Conservation (phyloP, 2,113 vertebrate species). For the Spheniscus mendiculus region DNA sequence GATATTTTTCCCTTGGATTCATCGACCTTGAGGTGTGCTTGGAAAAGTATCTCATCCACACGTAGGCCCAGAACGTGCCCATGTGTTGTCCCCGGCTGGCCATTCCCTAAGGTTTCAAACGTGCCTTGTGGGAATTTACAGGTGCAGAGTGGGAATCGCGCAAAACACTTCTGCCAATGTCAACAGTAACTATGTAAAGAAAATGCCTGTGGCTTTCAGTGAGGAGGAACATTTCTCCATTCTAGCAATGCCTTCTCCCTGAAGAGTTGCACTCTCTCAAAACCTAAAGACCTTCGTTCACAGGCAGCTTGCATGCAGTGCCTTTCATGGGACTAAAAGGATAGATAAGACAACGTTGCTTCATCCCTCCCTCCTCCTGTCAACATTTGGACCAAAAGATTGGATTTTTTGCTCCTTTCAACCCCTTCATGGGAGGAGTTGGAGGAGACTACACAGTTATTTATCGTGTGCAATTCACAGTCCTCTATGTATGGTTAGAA, state of each 20-base stretch:
- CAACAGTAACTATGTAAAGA: not conserved
- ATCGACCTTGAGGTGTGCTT: not conserved
- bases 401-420: not conserved
- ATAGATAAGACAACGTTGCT: not conserved
- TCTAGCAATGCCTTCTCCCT: not conserved
- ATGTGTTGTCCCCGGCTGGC: not conserved
- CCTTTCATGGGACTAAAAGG: not conserved
- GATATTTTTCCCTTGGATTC: not conserved
- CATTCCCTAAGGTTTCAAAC: not conserved
- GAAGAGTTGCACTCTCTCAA: not conserved
- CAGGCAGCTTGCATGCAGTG: not conserved
- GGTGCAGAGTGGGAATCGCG: slow-evolving; percentile 19
- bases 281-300: not conserved
- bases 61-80: not conserved
- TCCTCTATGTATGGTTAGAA: not conserved
- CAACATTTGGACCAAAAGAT: not conserved
- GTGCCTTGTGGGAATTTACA: not conserved
- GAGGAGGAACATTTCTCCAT: not conserved
- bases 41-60: not conserved
- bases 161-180: not conserved
- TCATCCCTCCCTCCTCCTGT: not conserved
- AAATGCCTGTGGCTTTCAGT: slow-evolving; percentile 50
- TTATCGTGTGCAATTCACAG: not conserved
- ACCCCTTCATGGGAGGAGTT: not conserved
- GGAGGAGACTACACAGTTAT: slow-evolving; percentile 9